These are phyloP conservation scores for Laupala kohalensis DNA, from an alignment of 1,140 invertebrate species.

Conservation along the genomic window DNA sequence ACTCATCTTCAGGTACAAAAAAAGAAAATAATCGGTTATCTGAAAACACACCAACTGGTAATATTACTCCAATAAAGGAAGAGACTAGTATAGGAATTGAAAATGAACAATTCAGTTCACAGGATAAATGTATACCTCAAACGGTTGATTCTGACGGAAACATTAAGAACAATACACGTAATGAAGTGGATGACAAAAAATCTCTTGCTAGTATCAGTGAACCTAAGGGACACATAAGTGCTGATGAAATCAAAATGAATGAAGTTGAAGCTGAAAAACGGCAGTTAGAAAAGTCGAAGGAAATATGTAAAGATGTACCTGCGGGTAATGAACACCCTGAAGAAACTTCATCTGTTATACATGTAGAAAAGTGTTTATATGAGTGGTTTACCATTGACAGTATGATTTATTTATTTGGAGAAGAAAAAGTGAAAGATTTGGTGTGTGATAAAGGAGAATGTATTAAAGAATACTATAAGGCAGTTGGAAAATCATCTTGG, in stretches of 20 bases:
- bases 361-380: conserved; percentile 35
- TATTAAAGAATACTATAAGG: conserved; percentile 37
- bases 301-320: neutral
- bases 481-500: conserved; percentile 21
- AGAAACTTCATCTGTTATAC: neutral
- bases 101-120: too few species aligned
- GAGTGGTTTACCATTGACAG: conserved; percentile 46
- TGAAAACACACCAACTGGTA: neutral
- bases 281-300: neutral
- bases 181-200: neutral
- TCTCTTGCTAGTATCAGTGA: neutral
- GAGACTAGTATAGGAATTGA: neutral
- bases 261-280: neutral
- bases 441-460: conserved; percentile 33
- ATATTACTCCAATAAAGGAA: neutral
- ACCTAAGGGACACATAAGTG: neutral
- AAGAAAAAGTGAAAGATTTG: conserved; percentile 38
- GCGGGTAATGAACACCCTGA: neutral
- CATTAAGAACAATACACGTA: neutral
- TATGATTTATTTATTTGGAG: conserved; percentile 37
- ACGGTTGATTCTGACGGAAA: too few species aligned
- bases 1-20: neutral
- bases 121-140: too few species aligned
- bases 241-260: neutral
- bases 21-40: neutral